Evolutionary conservation across 2,797 vertebrate genomes (phyloP).

Genomic region (Pangasius macronema): DNA sequence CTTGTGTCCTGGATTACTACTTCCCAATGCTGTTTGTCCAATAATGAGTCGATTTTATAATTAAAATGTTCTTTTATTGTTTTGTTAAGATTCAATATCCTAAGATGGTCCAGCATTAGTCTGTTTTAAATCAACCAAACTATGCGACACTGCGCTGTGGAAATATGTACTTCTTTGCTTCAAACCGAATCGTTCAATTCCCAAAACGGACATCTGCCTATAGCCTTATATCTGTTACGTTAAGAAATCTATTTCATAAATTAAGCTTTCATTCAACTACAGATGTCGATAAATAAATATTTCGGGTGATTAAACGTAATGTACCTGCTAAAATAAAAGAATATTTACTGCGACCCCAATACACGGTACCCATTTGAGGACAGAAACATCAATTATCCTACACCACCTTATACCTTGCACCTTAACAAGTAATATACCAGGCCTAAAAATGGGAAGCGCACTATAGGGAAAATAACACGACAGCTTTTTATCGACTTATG

Average conservation of each 20-base stretch:
- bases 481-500: constrained; percentile 65
- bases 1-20: too few relatives aligned
- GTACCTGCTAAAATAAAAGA: neutral
- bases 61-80: too few relatives aligned
- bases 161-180: neutral
- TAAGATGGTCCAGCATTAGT: too few relatives aligned
- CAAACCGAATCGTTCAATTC: neutral
- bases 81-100: too few relatives aligned
- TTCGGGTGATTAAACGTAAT: neutral
- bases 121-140: too few relatives aligned
- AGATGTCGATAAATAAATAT: neutral
- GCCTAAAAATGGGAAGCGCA: constrained; percentile 51
- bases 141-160: too few relatives aligned
- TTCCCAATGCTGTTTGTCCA: too few relatives aligned
- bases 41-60: too few relatives aligned
- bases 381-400: neutral
- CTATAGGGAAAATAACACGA: constrained; percentile 50
- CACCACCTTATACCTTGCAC: neutral
- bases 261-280: neutral
- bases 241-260: neutral
- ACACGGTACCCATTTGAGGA: too few relatives aligned
- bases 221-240: neutral
- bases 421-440: neutral
- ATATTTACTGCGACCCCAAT: neutral
- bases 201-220: neutral